phyloP scores from a whole-genome alignment of 1,140 invertebrate species.

The Heliconius congener region DNA sequence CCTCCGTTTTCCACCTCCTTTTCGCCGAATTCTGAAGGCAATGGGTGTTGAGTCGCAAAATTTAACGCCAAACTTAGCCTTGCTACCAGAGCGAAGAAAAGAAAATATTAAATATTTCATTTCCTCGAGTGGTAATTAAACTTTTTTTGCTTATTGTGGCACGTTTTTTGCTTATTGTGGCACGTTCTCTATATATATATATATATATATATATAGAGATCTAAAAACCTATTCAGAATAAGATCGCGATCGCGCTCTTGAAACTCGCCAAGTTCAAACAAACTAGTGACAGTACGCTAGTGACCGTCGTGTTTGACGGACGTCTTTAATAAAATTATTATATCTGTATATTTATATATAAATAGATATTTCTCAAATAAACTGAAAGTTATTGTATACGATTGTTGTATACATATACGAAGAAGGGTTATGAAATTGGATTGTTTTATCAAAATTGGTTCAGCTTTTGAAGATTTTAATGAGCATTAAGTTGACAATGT shows the following conservation, averaged over 20 bases:
- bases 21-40: too few species aligned
- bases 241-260: conserved; percentile 47
- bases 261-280: conserved; percentile 52
- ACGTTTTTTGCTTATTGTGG: too few species aligned
- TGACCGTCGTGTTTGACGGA: conserved; percentile 25
- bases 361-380: too few species aligned
- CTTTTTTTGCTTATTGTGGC: too few species aligned
- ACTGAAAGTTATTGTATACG: background rate
- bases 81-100: too few species aligned
- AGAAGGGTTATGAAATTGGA: background rate
- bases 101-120: too few species aligned
- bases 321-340: background rate
- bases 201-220: background rate
- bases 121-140: too few species aligned
- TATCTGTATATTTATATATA: background rate
- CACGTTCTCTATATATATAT: background rate
- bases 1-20: too few species aligned
- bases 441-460: background rate
- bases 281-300: conserved; percentile 39
- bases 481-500: background rate
- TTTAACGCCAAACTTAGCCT: too few species aligned
- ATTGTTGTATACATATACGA: background rate
- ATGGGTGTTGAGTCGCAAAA: too few species aligned
- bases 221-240: conserved; percentile 32
- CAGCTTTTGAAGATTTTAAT: background rate